phyloP scores from a whole-genome alignment of 2,797 vertebrate genomes.

The Fratercula arctica region DNA sequence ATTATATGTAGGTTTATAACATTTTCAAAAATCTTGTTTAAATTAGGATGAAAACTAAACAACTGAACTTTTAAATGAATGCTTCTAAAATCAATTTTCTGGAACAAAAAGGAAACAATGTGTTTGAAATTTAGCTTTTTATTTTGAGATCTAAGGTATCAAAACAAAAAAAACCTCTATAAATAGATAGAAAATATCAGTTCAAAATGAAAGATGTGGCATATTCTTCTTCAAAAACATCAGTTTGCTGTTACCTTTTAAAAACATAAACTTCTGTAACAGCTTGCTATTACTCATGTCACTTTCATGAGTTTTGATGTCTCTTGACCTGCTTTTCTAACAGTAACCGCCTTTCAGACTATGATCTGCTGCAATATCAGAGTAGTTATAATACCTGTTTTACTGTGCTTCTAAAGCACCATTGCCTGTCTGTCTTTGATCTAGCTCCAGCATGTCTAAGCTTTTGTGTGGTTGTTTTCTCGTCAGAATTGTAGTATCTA shows the following conservation, averaged over 20 bases:
- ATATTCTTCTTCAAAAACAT: not conserved
- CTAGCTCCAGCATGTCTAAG: not conserved
- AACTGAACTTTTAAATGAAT: not conserved
- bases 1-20: not conserved
- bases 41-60: not conserved
- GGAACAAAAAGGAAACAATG: not conserved
- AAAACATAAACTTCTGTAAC: not conserved
- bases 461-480: not conserved
- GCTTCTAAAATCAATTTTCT: slow-evolving; percentile 10
- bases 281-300: not conserved
- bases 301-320: not conserved
- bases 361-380: not conserved
- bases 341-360: not conserved
- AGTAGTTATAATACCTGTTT: not conserved
- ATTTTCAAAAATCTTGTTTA: not conserved
- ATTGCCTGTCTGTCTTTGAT: not conserved
- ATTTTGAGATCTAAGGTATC: not conserved
- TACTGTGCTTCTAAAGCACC: not conserved
- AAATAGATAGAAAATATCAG: not conserved
- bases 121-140: slow-evolving; percentile 1
- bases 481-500: not conserved
- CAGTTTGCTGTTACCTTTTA: not conserved
- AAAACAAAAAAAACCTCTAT: not conserved
- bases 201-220: not conserved
- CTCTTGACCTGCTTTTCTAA: not conserved